These are phyloP conservation scores for Meteorus colon DNA, from an alignment of 2,888 invertebrate genomes.

Conservation along the genomic window DNA sequence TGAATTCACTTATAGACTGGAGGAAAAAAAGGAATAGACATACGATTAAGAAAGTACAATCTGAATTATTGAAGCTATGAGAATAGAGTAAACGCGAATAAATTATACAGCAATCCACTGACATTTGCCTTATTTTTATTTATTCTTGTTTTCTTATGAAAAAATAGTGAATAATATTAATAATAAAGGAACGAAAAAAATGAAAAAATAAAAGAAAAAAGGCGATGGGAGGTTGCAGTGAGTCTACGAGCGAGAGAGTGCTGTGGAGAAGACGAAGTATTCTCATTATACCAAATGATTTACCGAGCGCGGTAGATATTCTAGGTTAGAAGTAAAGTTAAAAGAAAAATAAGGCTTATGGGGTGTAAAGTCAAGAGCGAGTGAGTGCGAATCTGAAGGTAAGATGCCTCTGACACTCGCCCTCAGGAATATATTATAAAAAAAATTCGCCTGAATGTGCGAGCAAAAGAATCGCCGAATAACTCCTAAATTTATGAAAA, in stretches of 20 bases:
- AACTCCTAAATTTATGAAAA: slow-evolving; percentile 48
- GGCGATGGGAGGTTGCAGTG: slow-evolving; percentile 52
- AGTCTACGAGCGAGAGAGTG: slow-evolving; percentile 61
- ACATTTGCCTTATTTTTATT: background rate
- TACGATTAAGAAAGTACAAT: slow-evolving; percentile 12
- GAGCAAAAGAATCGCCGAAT: slow-evolving; percentile 43
- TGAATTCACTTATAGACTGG: slow-evolving; percentile 39
- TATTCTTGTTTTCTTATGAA: slow-evolving; percentile 1
- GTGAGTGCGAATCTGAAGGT: slow-evolving; percentile 35
- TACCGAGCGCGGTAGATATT: slow-evolving; percentile 66
- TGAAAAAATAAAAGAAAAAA: slow-evolving; percentile 57
- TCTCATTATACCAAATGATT: slow-evolving; percentile 73
- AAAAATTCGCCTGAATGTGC: slow-evolving; percentile 50
- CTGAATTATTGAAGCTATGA: background rate
- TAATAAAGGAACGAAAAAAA: slow-evolving; percentile 54
- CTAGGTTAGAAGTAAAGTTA: slow-evolving; percentile 71
- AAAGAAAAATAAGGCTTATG: slow-evolving; percentile 73
- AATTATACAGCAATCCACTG: too few species aligned
- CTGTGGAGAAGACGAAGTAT: slow-evolving; percentile 69
- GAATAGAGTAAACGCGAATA: too few species aligned
- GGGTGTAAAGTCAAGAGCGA: slow-evolving; percentile 69
- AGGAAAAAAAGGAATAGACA: slow-evolving; percentile 35
- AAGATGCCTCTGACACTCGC: slow-evolving; percentile 38
- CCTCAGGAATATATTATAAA: slow-evolving; percentile 60
- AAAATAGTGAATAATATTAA: slow-evolving; percentile 42